A percentile compares a stretch with the other conserved stretches of the same genome.
phyloP scores from a whole-genome alignment of 2,113 vertebrate genomes.

The Ageneiosus marmoratus region DNA sequence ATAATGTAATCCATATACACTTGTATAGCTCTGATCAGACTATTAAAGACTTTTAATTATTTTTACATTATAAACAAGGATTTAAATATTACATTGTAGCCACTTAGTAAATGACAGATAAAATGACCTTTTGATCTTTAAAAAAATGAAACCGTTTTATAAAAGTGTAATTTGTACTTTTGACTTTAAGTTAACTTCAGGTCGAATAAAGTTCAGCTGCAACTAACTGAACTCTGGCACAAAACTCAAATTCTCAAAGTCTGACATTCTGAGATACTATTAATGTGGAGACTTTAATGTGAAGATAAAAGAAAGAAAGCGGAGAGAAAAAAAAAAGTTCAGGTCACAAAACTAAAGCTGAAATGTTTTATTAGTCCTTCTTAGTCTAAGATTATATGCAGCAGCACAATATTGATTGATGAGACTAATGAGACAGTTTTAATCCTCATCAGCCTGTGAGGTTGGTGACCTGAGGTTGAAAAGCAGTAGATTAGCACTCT shows the following conservation, averaged over 20 bases:
- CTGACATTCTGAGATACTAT: background rate
- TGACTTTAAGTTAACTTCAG: background rate
- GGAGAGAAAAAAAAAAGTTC: too few species aligned
- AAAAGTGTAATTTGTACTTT: background rate
- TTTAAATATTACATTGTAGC: background rate
- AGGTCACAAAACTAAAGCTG: background rate
- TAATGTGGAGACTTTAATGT: conserved; percentile 19
- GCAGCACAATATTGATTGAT: background rate
- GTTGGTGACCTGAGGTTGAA: conserved; percentile 1
- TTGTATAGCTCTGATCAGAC: background rate
- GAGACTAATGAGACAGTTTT: conserved; percentile 25
- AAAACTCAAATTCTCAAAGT: background rate
- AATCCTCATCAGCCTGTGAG: conserved; percentile 14
- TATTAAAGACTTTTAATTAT: background rate
- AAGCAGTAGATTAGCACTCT: background rate
- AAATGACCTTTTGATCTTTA: background rate
- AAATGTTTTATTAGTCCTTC: conserved; percentile 9
- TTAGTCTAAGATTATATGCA: background rate
- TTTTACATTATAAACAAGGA: background rate
- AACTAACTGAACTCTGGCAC: conserved; percentile 3
- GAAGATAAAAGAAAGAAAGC: background rate
- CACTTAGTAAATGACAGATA: background rate
- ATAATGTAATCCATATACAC: background rate
- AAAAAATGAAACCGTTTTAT: background rate
- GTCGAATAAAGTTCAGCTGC: background rate